A percentile compares a stretch with the other conserved stretches of the same genome.
Evolutionary conservation across 2,797 vertebrate genomes (phyloP).

Genomic region (Lycodopsis pacificus): DNA sequence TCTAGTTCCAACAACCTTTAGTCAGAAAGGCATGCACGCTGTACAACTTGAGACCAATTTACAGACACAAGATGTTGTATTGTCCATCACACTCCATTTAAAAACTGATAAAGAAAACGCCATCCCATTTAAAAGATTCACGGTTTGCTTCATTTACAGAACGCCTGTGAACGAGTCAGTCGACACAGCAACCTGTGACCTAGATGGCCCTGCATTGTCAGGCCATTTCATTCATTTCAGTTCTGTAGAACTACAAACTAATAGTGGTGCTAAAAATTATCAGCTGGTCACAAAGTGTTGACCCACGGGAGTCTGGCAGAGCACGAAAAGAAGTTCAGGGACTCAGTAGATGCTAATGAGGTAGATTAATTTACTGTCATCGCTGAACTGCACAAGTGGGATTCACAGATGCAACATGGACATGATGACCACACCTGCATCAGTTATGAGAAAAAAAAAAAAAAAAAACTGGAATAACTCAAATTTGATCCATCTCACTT

Average conservation of each 20-base stretch:
- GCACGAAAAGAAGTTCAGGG: conserved; percentile 23
- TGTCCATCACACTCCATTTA: conserved; percentile 6
- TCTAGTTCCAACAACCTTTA: conserved; percentile 40
- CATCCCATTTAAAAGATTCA: conserved; percentile 4
- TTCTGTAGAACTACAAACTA: conserved; percentile 15
- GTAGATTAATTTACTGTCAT: conserved; percentile 79
- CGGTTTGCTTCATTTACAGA: conserved; percentile 8
- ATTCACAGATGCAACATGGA: conserved; percentile 25
- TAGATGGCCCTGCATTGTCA: conserved; percentile 13
- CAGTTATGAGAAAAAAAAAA: conserved; percentile 11
- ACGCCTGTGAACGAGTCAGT: neutral
- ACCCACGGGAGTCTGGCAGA: conserved; percentile 23
- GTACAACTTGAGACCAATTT: conserved; percentile 43
- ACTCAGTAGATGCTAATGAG: conserved; percentile 75
- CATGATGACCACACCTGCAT: conserved; percentile 11
- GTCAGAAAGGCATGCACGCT: conserved; percentile 49
- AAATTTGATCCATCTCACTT: conserved; percentile 28
- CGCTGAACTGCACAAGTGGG: conserved; percentile 32
- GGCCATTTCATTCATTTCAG: conserved; percentile 23
- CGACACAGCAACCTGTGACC: neutral
- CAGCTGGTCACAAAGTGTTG: conserved; percentile 16
- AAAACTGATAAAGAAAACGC: conserved; percentile 19
- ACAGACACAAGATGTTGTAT: conserved; percentile 17
- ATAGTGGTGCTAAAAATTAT: conserved; percentile 16
- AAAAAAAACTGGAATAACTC: conserved; percentile 21